Conservation (phyloP, 2,113 vertebrate genomes). For the Hippopotamus amphibius region DNA sequence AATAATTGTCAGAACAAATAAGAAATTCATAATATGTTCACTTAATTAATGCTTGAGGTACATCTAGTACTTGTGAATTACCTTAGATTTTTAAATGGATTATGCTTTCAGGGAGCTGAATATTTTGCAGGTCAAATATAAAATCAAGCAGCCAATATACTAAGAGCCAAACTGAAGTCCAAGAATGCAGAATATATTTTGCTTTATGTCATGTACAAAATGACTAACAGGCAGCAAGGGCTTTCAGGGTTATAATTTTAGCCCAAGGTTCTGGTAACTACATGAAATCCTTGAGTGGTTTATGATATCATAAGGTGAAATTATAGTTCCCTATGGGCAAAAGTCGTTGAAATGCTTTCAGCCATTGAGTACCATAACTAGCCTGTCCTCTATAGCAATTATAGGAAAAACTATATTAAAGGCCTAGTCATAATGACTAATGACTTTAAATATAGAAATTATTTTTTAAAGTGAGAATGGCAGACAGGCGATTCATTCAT, state of each 20-base stretch:
- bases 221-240: conserved; percentile 66
- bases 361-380: conserved; percentile 59
- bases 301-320: conserved; percentile 77
- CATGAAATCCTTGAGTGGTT: conserved; percentile 75
- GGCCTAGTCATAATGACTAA: conserved; percentile 72
- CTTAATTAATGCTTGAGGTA: conserved; percentile 26
- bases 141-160: conserved; percentile 53
- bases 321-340: conserved; percentile 67
- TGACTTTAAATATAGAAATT: conserved; percentile 72
- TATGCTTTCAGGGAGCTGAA: conserved; percentile 50
- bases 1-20: conserved; percentile 51
- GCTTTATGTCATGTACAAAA: conserved; percentile 62
- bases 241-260: conserved; percentile 77
- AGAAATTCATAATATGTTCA: conserved; percentile 49
- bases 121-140: conserved; percentile 43
- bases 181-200: conserved; percentile 65
- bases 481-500: conserved; percentile 48
- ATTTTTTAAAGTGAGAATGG: conserved; percentile 61
- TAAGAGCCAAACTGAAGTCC: conserved; percentile 50
- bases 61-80: conserved; percentile 62
- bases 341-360: conserved; percentile 80
- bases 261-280: conserved; percentile 74
- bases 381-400: conserved; percentile 65
- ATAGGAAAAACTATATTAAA: conserved; percentile 76
- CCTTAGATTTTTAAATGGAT: conserved; percentile 15